Percentiles rank a stretch among this genome's conserved stretches.
phyloP scores from a whole-genome alignment of 2,888 invertebrate species.

The Orthosia incerta region DNA sequence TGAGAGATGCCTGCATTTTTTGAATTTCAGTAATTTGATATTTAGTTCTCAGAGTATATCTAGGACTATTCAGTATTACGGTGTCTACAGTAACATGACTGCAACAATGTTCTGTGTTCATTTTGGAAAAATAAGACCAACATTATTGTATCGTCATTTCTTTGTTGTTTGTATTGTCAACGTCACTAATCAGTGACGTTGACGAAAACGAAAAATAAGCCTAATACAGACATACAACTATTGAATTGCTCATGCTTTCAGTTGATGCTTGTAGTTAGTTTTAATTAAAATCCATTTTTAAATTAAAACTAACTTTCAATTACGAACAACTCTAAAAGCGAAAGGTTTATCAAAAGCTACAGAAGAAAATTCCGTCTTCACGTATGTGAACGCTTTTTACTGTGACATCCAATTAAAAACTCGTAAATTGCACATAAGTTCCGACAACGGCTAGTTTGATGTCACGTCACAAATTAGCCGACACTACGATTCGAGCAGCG shows the following conservation, averaged over 20 bases:
- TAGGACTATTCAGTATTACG: background rate
- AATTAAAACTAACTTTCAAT: background rate
- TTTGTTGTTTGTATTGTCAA: background rate
- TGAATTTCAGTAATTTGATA: constrained; percentile 20
- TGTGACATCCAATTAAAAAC: constrained; percentile 50
- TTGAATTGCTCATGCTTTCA: background rate
- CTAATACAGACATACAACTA: background rate
- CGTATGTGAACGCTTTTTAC: constrained; percentile 3
- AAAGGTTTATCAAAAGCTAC: background rate
- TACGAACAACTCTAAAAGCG: background rate
- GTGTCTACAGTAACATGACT: background rate
- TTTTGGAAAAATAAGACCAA: background rate
- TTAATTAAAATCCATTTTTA: background rate
- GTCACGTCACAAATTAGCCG: constrained; percentile 57
- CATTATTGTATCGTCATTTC: too few species aligned
- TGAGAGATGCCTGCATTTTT: constrained; percentile 9
- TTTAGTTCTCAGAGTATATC: constrained; percentile 16
- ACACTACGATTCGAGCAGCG: constrained; percentile 46
- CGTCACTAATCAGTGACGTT: background rate
- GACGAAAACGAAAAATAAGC: background rate
- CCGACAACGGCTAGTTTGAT: constrained; percentile 25
- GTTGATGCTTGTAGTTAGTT: too few species aligned
- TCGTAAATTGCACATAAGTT: constrained; percentile 49
- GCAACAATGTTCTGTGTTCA: background rate
- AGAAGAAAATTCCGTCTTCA: constrained; percentile 11